Evolutionary conservation across 2,113 vertebrate species (phyloP).

Genomic region (Anhinga rufa): DNA sequence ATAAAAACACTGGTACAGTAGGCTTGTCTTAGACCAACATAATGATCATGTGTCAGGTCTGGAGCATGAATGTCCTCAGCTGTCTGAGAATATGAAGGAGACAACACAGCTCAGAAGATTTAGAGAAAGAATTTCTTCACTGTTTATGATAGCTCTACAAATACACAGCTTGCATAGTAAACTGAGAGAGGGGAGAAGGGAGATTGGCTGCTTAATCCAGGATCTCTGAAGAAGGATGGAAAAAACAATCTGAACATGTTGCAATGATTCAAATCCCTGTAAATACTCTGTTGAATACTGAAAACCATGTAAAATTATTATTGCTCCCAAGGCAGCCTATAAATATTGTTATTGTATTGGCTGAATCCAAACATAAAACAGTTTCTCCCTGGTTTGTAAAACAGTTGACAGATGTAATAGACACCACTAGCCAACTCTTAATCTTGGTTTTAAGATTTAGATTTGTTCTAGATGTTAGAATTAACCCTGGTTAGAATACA

Average conservation of each 20-base stretch:
- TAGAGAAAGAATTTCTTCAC: background rate
- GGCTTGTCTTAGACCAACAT: background rate
- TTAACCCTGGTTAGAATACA: constrained; percentile 40
- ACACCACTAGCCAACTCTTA: constrained; percentile 10
- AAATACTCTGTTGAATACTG: constrained; percentile 27
- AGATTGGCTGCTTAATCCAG: constrained; percentile 1
- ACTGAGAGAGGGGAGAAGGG: background rate
- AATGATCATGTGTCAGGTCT: background rate
- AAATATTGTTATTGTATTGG: constrained; percentile 25
- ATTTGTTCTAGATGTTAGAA: constrained; percentile 54
- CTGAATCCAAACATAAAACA: constrained; percentile 27
- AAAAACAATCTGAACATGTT: constrained; percentile 8
- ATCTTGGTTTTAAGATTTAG: constrained; percentile 50
- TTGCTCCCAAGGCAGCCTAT: background rate
- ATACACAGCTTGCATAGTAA: background rate
- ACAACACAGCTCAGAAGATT: background rate
- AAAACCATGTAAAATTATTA: constrained; percentile 46
- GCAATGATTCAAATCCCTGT: constrained; percentile 24
- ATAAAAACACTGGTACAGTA: background rate
- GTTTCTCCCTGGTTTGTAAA: constrained; percentile 31
- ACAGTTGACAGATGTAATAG: constrained; percentile 27
- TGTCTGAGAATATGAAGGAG: background rate
- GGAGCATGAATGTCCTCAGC: background rate
- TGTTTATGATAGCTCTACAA: background rate
- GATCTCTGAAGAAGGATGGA: background rate